phyloP scores from a whole-genome alignment of 1,140 invertebrate genomes.

The Lucilia sericata region DNA sequence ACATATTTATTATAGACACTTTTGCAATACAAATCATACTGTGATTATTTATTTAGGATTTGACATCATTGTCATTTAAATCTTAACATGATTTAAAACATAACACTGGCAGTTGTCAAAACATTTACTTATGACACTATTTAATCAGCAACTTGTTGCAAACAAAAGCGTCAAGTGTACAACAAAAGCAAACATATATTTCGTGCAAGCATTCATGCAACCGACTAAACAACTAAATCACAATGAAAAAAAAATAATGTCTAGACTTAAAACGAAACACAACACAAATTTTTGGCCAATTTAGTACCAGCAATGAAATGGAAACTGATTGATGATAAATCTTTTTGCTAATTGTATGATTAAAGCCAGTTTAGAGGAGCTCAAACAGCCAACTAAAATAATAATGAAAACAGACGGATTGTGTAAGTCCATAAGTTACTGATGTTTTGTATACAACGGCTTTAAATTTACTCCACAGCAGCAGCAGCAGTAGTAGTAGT shows the following conservation, averaged over 20 bases:
- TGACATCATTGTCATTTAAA: slow-evolving; percentile 22
- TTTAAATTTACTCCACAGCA: not conserved
- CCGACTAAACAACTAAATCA: not conserved
- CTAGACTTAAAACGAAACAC: not conserved
- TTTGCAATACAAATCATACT: not conserved
- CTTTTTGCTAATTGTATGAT: slow-evolving; percentile 33
- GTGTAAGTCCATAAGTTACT: slow-evolving; percentile 39
- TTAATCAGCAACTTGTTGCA: not conserved
- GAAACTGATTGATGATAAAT: slow-evolving; percentile 35
- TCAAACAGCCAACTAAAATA: not conserved
- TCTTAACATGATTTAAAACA: slow-evolving; percentile 30
- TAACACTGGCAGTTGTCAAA: slow-evolving; percentile 32
- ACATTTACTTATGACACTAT: slow-evolving; percentile 2
- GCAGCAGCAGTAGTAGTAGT: too few species aligned
- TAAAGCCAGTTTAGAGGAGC: slow-evolving; percentile 18
- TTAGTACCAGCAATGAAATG: not conserved
- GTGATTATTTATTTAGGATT: not conserved
- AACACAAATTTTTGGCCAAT: not conserved
- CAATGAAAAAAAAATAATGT: not conserved
- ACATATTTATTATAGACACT: not conserved
- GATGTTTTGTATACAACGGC: slow-evolving; percentile 28
- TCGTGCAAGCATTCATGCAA: not conserved
- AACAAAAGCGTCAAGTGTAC: slow-evolving; percentile 27
- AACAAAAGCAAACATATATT: not conserved
- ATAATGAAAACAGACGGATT: not conserved